A percentile compares a stretch with the other conserved stretches of the same genome.
phyloP scores from a whole-genome alignment of 2,888 invertebrate genomes.

The Lasioglossum villosulum region DNA sequence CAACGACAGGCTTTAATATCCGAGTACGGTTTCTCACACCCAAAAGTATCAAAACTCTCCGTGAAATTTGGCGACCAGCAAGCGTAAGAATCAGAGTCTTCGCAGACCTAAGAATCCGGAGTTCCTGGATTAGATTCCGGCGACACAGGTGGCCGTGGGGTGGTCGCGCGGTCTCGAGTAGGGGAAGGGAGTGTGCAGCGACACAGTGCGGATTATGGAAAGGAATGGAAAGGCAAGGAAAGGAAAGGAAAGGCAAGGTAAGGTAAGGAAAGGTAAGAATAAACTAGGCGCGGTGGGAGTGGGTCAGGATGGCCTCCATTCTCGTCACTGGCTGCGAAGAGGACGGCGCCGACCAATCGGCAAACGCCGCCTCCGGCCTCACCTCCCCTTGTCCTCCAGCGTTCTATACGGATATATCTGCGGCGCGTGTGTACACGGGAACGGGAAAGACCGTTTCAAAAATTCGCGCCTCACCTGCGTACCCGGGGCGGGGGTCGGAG shows the following conservation, averaged over 20 bases:
- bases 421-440: constrained; percentile 68
- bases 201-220: constrained; percentile 56
- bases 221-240: constrained; percentile 56
- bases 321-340: constrained; percentile 78
- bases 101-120: not conserved
- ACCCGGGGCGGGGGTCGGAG: constrained; percentile 69
- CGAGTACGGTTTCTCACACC: not conserved
- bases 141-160: constrained; percentile 50
- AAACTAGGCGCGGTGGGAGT: constrained; percentile 77
- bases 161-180: constrained; percentile 13
- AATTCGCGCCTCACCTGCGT: constrained; percentile 79
- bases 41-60: not conserved
- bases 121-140: constrained; percentile 39
- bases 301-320: constrained; percentile 79
- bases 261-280: constrained; percentile 74
- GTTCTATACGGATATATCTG: constrained; percentile 62
- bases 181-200: constrained; percentile 54
- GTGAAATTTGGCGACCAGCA: not conserved
- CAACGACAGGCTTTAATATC: too few relatives aligned
- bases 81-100: not conserved
- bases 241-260: constrained; percentile 69
- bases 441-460: constrained; percentile 71
- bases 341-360: constrained; percentile 77
- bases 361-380: constrained; percentile 71
- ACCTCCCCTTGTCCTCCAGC: constrained; percentile 73